A percentile compares a stretch with the other conserved stretches of the same genome.
Conservation (phyloP, 2,113 vertebrate genomes). For the Macroglossus sobrinus region DNA sequence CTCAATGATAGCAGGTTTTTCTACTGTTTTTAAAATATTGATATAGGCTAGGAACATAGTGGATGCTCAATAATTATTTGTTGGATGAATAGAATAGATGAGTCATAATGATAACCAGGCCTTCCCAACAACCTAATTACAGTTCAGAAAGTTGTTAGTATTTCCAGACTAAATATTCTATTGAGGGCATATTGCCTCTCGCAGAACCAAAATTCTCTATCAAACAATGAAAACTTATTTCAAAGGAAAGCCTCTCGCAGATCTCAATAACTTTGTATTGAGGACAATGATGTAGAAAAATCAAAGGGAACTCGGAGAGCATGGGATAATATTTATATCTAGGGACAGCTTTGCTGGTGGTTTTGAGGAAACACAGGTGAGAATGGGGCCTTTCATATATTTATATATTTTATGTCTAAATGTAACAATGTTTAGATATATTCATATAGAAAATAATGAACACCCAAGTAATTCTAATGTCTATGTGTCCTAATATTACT, state of each 20-base stretch:
- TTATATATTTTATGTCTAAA: not conserved
- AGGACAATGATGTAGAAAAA: not conserved
- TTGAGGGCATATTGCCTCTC: not conserved
- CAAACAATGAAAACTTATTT: not conserved
- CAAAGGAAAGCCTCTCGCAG: not conserved
- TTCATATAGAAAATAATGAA: not conserved
- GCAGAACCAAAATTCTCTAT: not conserved
- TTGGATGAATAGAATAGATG: not conserved
- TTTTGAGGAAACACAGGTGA: not conserved
- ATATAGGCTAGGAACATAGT: not conserved
- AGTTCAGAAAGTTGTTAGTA: not conserved
- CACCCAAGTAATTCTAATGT: not conserved
- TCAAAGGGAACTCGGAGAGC: not conserved
- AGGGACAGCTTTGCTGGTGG: not conserved
- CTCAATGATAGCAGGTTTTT: not conserved
- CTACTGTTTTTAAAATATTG: not conserved
- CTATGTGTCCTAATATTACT: not conserved
- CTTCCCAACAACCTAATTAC: not conserved
- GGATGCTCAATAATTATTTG: not conserved
- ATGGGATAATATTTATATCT: not conserved
- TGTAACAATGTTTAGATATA: not conserved
- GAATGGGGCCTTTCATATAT: not conserved
- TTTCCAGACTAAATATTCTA: not conserved
- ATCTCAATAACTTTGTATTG: not conserved
- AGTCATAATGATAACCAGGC: not conserved